Percentiles rank a stretch among this genome's conserved stretches.
These are phyloP conservation scores for Tupaia chinensis DNA, from an alignment of 2,113 vertebrate species.

Conservation along the genomic window DNA sequence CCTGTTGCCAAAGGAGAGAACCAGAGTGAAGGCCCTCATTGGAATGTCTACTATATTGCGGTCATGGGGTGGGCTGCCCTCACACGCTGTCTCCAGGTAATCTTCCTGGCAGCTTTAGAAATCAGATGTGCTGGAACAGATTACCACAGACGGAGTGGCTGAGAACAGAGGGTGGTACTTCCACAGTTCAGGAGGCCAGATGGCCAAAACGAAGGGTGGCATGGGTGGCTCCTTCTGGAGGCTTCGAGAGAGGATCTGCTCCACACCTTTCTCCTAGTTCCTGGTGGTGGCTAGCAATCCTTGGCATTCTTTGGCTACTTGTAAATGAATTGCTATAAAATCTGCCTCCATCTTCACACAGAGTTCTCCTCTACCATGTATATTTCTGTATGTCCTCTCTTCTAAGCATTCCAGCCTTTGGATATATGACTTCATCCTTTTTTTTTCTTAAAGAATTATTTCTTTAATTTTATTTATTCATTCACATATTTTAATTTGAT, in stretches of 20 bases:
- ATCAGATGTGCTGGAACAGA: not conserved
- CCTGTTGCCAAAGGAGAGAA: not conserved
- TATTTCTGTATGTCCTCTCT: not conserved
- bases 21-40: not conserved
- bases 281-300: not conserved
- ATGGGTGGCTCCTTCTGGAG: not conserved
- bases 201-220: not conserved
- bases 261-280: not conserved
- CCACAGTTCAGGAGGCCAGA: not conserved
- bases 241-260: not conserved
- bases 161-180: not conserved
- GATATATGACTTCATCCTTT: too few relatives aligned
- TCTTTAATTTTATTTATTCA: too few relatives aligned
- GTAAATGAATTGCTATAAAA: not conserved
- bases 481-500: too few relatives aligned
- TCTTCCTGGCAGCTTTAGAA: not conserved
- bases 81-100: not conserved
- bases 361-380: not conserved
- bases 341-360: not conserved
- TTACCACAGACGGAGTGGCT: not conserved
- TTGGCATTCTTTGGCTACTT: not conserved
- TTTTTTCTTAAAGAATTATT: too few relatives aligned
- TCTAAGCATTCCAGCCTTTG: not conserved
- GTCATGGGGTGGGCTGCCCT: not conserved
- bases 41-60: not conserved